phyloP scores from a whole-genome alignment of 1,140 invertebrate genomes.

The Drosophila pectinifera region DNA sequence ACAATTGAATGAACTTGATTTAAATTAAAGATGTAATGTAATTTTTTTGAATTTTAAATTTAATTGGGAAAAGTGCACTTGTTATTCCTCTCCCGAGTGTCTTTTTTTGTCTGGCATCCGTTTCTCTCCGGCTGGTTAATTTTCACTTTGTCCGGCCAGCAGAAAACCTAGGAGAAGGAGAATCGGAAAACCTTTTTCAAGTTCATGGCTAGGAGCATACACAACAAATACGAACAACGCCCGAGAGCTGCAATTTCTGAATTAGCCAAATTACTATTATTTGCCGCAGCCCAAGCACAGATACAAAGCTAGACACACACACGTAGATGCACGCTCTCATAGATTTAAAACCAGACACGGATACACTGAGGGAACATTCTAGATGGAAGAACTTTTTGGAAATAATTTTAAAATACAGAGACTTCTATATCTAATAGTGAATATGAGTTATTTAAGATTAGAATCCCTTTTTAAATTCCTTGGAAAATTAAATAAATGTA shows the following conservation, averaged over 20 bases:
- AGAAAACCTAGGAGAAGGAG: constrained; percentile 28
- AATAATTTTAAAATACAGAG: not conserved
- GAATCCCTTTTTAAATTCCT: not conserved
- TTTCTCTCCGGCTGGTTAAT: constrained; percentile 58
- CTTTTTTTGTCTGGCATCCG: constrained; percentile 1
- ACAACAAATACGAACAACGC: constrained; percentile 38
- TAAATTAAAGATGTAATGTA: not conserved
- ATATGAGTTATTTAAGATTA: not conserved
- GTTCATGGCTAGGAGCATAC: constrained; percentile 71
- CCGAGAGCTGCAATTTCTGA: constrained; percentile 76
- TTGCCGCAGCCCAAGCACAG: constrained; percentile 62
- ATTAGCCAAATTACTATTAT: constrained; percentile 83
- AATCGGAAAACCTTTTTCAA: constrained; percentile 66
- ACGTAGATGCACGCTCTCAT: constrained; percentile 13
- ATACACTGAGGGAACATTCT: constrained; percentile 6
- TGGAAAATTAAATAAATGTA: too few relatives aligned
- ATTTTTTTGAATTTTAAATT: constrained; percentile 1
- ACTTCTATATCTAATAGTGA: not conserved
- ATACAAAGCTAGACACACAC: constrained; percentile 29
- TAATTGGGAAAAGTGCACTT: constrained; percentile 4
- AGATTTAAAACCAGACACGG: not conserved
- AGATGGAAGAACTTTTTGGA: not conserved
- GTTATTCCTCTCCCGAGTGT: not conserved
- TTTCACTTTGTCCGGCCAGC: constrained; percentile 70
- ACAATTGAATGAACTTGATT: not conserved